Conservation (phyloP, 2,888 invertebrate genomes). For the Trachelus tabidus region DNA sequence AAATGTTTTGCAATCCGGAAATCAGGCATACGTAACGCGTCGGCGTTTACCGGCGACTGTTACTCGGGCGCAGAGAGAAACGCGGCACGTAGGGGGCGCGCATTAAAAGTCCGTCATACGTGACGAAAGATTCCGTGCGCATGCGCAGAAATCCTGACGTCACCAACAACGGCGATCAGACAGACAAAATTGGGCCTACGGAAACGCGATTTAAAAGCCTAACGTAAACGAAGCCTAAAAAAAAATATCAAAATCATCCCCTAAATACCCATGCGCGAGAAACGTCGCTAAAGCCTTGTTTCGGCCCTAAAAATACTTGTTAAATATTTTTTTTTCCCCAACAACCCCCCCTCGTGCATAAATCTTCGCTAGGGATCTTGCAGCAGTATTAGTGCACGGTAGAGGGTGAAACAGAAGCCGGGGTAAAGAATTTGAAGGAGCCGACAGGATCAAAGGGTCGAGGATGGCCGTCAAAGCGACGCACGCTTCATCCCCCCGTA, state of each 20-base stretch:
- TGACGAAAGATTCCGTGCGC: no score
- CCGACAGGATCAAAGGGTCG: conserved; percentile 7
- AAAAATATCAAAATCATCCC: no score
- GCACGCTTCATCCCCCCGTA: conserved; percentile 16
- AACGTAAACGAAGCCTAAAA: no score
- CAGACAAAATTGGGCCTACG: no score
- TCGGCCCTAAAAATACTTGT: no score
- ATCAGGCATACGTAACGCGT: conserved; percentile 57
- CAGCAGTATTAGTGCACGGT: neutral
- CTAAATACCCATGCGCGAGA: no score
- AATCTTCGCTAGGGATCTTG: neutral
- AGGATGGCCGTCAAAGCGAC: conserved; percentile 21
- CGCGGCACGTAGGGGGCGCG: no score
- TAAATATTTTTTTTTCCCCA: neutral
- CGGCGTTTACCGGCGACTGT: conserved; percentile 47
- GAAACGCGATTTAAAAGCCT: no score
- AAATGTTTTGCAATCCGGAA: conserved; percentile 64
- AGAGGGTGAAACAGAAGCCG: neutral
- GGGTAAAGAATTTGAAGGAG: conserved; percentile 5
- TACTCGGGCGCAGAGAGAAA: conserved; percentile 4
- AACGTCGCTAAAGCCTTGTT: no score
- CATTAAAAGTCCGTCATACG: no score
- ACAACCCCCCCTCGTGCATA: neutral
- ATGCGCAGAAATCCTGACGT: no score
- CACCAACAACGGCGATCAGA: no score